Evolutionary conservation across 1,140 invertebrate genomes (phyloP), one percentile per base, ranked within the genome.

Genomic region (Brachionus paranguensis): DNA sequence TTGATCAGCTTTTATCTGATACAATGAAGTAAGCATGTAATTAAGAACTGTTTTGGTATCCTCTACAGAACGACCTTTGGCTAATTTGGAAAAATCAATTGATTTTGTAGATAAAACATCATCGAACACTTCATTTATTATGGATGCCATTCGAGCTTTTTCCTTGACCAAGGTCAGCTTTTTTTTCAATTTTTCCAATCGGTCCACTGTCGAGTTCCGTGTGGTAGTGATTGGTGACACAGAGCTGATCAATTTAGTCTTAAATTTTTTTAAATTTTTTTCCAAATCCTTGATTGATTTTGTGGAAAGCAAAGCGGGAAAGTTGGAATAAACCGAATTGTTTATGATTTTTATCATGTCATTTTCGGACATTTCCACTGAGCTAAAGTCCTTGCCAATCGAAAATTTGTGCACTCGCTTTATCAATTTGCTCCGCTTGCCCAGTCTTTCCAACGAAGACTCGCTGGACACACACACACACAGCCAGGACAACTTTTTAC

Each of bases 31-130:
- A n/a, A 81, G 20, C 64, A 81, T 64, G 53, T 68, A 68, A 43
- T 47, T 60, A 14, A 68, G n/a, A 81, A 60, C 37, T 20, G 53
- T 10, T 24, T 47, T 81, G 3, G 78, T 68, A 10, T 81, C 78
- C 24, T 81, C 78, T 45, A 47, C 43, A 17, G 78, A 47, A 14
- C 78, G 33, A 37, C 78, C 78, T 60, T 81, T 81, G 17, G 53
- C 24, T 68, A 81, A 17, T 24, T 64, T 64, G 3, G 53, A 45
- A 43, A 45, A 68, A 60, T 81, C 27, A 10, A 81, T 81, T 81
- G 50, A 37, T 43, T 33, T 60, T 17, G 53, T 27, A 11, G 50
- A 64, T 10, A 81, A 37, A 64, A 81, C 37, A 41, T 68, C 78
- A 45, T 81, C 53, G 14, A 81, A 37, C 20, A 50, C 72, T 50